Evolutionary conservation across 2,888 invertebrate species (phyloP).

Genomic region (Melipona bicolor): DNA sequence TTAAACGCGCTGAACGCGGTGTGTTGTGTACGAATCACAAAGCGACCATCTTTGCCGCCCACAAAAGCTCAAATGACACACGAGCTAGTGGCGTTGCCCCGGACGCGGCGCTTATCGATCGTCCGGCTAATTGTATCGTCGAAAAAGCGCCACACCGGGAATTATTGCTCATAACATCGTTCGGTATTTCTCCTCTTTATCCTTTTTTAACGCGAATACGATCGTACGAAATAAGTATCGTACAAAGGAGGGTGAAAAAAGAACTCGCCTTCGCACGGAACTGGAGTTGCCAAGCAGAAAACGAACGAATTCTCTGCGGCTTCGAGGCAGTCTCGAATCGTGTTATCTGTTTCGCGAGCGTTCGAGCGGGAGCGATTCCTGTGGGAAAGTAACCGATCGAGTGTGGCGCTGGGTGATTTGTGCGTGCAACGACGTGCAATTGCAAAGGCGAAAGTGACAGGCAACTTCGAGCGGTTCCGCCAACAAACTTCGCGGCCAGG

Average conservation of each 20-base stretch:
- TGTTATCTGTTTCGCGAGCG: constrained; percentile 39
- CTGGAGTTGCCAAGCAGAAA: neutral
- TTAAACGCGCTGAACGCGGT: neutral
- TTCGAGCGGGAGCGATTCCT: constrained; percentile 29
- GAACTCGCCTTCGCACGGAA: neutral
- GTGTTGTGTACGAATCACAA: constrained; percentile 59
- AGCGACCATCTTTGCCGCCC: constrained; percentile 61
- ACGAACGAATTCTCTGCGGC: constrained; percentile 18
- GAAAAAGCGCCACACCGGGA: constrained; percentile 6
- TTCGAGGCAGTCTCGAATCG: constrained; percentile 4
- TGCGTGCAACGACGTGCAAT: constrained; percentile 40
- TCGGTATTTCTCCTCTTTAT: neutral
- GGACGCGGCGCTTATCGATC: constrained; percentile 17
- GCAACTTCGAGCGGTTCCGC: constrained; percentile 39
- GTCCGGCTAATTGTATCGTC: constrained; percentile 24
- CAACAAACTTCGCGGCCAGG: constrained; percentile 65
- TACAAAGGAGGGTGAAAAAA: neutral
- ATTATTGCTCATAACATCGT: neutral
- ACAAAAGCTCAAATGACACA: constrained; percentile 65
- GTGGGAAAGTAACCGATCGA: constrained; percentile 45
- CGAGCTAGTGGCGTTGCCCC: constrained; percentile 29
- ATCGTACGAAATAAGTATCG: neutral
- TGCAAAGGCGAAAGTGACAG: neutral
- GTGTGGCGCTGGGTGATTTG: constrained; percentile 22
- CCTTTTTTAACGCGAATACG: neutral